These are phyloP conservation scores for Habroteleia sp. DNA, from an alignment of 2,888 invertebrate species.

Conservation along the genomic window DNA sequence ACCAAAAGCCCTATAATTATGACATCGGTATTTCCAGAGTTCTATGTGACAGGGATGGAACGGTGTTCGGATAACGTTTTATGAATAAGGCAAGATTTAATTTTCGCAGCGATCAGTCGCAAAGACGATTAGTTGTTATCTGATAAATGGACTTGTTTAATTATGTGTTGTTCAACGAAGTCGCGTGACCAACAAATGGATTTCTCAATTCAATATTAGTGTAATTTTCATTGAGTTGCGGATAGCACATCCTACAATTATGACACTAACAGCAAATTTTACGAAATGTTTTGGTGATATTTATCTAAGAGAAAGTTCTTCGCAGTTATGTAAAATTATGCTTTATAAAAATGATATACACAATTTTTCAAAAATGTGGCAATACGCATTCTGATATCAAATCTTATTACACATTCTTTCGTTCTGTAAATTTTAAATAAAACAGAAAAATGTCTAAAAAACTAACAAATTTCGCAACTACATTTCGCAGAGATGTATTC, in stretches of 20 bases:
- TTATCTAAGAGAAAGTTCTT: conserved; percentile 28
- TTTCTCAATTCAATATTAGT: conserved; percentile 52
- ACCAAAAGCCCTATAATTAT: conserved; percentile 69
- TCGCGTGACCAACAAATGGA: conserved; percentile 62
- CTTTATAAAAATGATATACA: no score
- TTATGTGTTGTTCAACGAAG: conserved; percentile 61
- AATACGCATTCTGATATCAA: no score
- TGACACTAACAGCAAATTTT: conserved; percentile 26
- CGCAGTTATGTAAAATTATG: not conserved
- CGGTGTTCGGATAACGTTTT: not conserved
- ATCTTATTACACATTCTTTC: no score
- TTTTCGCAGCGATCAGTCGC: conserved; percentile 48
- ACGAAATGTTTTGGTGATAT: conserved; percentile 17
- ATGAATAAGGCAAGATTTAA: no score
- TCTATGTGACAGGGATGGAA: conserved; percentile 13
- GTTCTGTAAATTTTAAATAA: no score
- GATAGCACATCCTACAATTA: conserved; percentile 35
- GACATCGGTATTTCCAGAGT: conserved; percentile 61
- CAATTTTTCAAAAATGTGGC: no score
- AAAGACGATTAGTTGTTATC: conserved; percentile 63
- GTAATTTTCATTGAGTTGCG: conserved; percentile 46
- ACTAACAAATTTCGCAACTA: no score
- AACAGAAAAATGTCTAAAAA: no score
- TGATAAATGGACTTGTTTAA: conserved; percentile 68
- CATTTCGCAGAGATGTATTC: no score